Evolutionary conservation across 2,113 vertebrate genomes (phyloP).

Genomic region (Lepidothrix coronata): DNA sequence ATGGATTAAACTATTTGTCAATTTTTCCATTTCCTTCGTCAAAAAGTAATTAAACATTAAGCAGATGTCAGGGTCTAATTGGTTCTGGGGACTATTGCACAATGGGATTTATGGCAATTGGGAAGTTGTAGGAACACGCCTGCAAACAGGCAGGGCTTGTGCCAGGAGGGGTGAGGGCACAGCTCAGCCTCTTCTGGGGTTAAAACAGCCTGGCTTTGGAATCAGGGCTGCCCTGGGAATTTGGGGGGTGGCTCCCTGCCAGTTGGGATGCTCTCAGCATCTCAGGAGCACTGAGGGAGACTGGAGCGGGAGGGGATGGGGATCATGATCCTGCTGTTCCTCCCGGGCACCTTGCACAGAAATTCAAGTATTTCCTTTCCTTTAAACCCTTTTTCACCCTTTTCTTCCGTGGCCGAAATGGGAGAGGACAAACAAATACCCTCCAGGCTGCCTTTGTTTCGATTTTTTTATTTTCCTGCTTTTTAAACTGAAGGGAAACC

Average conservation of each 20-base stretch:
- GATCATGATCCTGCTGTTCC: background rate
- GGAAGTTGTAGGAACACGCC: background rate
- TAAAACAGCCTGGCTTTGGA: background rate
- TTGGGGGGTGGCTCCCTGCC: accelerated
- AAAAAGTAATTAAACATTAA: conserved; percentile 67
- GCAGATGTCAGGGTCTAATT: conserved; percentile 63
- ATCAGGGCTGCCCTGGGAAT: background rate
- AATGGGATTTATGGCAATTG: background rate
- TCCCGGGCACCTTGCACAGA: accelerated
- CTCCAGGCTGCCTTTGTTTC: background rate
- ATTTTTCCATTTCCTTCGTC: conserved; percentile 76
- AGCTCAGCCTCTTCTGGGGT: background rate
- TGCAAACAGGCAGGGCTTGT: background rate
- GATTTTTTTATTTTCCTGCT: background rate
- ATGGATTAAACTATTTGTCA: conserved; percentile 77
- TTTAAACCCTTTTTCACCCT: background rate
- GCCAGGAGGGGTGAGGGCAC: background rate
- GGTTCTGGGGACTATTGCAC: conserved; percentile 36
- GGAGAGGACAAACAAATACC: background rate
- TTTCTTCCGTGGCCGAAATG: background rate
- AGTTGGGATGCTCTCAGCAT: background rate
- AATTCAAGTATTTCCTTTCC: background rate
- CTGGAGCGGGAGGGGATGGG: background rate
- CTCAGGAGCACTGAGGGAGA: background rate
- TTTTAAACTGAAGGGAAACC: background rate